A percentile compares a stretch with the other conserved stretches of the same genome.
Conservation (phyloP, 92 coral and sea anemone genomes). For the Anthopleura xanthogrammica region DNA sequence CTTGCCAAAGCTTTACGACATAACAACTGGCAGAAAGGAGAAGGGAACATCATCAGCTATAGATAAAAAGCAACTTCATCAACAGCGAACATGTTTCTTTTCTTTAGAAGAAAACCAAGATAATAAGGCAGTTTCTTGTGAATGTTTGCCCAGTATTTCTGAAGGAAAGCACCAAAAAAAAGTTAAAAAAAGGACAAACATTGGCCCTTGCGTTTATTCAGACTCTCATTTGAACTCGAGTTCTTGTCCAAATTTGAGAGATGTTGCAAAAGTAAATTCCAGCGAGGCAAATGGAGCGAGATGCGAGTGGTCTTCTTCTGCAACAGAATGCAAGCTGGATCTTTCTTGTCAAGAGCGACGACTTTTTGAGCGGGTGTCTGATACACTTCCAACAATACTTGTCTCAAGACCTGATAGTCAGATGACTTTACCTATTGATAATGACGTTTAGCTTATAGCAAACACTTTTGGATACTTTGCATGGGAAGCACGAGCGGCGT, state of each 20-base stretch:
- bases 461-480: too few species aligned
- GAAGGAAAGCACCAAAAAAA: background rate
- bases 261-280: too few species aligned
- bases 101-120: background rate
- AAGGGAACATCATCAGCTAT: background rate
- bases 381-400: background rate
- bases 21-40: background rate
- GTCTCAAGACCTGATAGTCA: too few species aligned
- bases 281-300: background rate
- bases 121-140: background rate
- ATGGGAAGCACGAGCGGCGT: too few species aligned
- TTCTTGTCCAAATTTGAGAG: conserved; percentile 1
- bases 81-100: background rate
- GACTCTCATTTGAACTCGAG: too few species aligned
- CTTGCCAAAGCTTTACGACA: background rate
- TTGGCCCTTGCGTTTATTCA: background rate
- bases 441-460: too few species aligned
- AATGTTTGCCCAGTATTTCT: background rate
- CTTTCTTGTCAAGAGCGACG: background rate
- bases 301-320: background rate
- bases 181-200: background rate
- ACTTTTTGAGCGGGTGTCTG: background rate
- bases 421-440: too few species aligned
- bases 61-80: background rate
- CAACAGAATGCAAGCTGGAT: background rate